Conservation (phyloP, 2,797 vertebrate genomes). For the Crenuchus spilurus region DNA sequence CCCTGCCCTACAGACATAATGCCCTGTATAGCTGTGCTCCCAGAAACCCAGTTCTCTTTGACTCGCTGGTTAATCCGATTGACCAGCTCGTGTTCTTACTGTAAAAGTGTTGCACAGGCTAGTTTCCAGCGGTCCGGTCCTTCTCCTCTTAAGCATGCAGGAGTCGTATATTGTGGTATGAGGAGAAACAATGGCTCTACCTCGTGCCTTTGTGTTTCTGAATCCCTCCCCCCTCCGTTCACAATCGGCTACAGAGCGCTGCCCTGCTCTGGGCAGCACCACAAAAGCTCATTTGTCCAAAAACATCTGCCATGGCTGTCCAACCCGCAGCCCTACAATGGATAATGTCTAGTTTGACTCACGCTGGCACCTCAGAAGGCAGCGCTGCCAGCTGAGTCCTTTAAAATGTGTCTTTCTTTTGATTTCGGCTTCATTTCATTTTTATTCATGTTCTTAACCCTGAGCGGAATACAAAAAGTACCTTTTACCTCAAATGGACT, state of each 20-base stretch:
- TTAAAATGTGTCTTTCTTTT: neutral
- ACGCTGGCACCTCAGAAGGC: neutral
- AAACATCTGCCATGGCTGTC: slow-evolving; percentile 35
- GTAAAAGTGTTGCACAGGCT: neutral
- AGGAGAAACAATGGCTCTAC: slow-evolving; percentile 19
- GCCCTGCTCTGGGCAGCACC: neutral
- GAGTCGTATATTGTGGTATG: slow-evolving; percentile 30
- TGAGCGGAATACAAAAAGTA: too few species aligned
- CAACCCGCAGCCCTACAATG: slow-evolving; percentile 24
- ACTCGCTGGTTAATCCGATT: neutral
- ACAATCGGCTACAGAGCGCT: slow-evolving; percentile 17
- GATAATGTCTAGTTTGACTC: slow-evolving; percentile 10
- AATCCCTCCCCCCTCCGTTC: neutral
- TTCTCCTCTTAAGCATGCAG: slow-evolving; percentile 8
- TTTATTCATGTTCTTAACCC: neutral
- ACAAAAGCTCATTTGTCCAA: slow-evolving; percentile 50
- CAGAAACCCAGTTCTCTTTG: neutral
- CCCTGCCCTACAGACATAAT: too few species aligned
- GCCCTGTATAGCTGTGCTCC: too few species aligned
- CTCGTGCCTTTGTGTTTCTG: slow-evolving; percentile 21
- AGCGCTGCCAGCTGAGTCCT: neutral
- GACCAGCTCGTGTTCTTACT: neutral
- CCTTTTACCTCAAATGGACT: too few species aligned
- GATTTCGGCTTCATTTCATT: neutral
- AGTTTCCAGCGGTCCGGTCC: neutral